Conservation (phyloP, 2,797 vertebrate species). For the Micrastur ruficollis region DNA sequence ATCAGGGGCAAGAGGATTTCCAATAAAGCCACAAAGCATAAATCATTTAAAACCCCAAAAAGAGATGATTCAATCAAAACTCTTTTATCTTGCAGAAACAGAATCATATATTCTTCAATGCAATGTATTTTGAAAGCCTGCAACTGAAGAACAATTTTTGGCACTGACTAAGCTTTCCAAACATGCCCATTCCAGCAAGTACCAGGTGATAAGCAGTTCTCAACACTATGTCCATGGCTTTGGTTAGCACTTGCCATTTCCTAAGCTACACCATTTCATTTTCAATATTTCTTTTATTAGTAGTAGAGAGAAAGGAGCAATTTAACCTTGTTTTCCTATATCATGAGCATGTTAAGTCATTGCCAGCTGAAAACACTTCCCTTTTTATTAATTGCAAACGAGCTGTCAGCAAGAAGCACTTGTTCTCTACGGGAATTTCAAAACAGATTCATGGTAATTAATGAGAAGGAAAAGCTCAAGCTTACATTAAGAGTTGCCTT, state of each 20-base stretch:
- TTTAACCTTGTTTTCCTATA: conserved; percentile 21
- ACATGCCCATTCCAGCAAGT: not conserved
- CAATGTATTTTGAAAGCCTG: not conserved
- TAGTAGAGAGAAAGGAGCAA: not conserved
- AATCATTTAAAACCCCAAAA: not conserved
- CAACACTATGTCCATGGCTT: not conserved
- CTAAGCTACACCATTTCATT: not conserved
- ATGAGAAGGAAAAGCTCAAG: not conserved
- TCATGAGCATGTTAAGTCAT: not conserved
- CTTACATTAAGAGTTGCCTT: not conserved
- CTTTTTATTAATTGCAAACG: conserved; percentile 31
- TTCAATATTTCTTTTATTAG: not conserved
- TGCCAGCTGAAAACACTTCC: conserved; percentile 13
- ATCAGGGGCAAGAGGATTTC: not conserved
- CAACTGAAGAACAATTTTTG: not conserved
- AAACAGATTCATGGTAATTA: not conserved
- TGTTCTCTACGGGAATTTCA: conserved; percentile 7
- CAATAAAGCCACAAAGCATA: not conserved
- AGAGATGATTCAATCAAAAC: not conserved
- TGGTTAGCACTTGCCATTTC: not conserved
- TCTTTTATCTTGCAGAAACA: not conserved
- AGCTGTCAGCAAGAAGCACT: conserved; percentile 21
- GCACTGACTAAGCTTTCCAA: not conserved
- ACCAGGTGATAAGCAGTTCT: not conserved
- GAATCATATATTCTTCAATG: not conserved